These are phyloP conservation scores for Climacteris rufus DNA, from an alignment of 2,113 vertebrate genomes.

Conservation along the genomic window DNA sequence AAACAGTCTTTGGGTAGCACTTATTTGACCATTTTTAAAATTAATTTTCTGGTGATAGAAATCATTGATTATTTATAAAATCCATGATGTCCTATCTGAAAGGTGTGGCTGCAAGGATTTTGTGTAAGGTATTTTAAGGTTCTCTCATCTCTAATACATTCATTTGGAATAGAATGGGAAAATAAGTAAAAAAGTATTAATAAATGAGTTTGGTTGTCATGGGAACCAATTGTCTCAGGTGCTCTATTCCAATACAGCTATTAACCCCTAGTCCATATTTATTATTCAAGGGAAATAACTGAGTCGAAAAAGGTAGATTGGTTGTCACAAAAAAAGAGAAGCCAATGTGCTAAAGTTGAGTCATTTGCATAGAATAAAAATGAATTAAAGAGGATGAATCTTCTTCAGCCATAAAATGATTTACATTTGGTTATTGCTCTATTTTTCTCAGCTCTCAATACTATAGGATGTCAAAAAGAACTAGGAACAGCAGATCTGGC, in stretches of 20 bases:
- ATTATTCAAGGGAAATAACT: constrained; percentile 71
- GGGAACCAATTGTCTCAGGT: constrained; percentile 67
- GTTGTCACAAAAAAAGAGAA: constrained; percentile 68
- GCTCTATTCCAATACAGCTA: constrained; percentile 34
- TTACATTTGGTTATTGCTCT: constrained; percentile 55
- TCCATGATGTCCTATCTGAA: neutral
- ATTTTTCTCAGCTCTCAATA: neutral
- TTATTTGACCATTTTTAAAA: neutral
- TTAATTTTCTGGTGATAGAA: constrained; percentile 23
- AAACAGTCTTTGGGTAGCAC: neutral
- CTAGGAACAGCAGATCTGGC: neutral
- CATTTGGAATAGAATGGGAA: constrained; percentile 13
- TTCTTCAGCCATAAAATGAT: constrained; percentile 37
- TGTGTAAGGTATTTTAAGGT: constrained; percentile 29
- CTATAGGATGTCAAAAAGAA: neutral
- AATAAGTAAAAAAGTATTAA: constrained; percentile 65
- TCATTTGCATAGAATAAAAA: constrained; percentile 64
- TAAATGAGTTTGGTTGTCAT: constrained; percentile 65
- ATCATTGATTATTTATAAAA: neutral
- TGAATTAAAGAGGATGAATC: constrained; percentile 41
- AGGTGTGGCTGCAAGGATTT: neutral
- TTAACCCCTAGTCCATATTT: constrained; percentile 66
- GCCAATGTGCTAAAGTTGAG: constrained; percentile 35
- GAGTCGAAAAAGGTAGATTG: constrained; percentile 54
- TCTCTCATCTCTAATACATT: constrained; percentile 19